phyloP scores from a whole-genome alignment of 2,113 vertebrate species.

The Aptenodytes forsteri region DNA sequence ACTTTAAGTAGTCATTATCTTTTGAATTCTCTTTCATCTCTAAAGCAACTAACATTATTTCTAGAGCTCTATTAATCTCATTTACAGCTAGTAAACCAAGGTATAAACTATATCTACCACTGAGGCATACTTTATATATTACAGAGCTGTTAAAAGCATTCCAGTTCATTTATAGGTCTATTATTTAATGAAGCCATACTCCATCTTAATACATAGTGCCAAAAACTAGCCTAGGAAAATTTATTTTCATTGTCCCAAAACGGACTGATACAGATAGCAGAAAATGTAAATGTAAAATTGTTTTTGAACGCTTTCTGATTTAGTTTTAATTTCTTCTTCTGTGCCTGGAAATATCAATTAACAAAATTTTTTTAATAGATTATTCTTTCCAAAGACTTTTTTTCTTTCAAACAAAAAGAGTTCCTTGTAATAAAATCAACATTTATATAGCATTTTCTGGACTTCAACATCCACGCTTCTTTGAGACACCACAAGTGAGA shows the following conservation, averaged over 20 bases:
- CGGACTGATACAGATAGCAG: neutral
- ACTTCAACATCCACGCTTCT: neutral
- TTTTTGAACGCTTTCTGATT: neutral
- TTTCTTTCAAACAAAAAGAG: neutral
- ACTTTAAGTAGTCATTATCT: constrained; percentile 28
- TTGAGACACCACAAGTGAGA: neutral
- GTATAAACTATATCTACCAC: neutral
- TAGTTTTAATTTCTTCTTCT: neutral
- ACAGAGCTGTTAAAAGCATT: constrained; percentile 25
- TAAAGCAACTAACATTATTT: constrained; percentile 1
- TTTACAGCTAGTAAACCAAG: constrained; percentile 39
- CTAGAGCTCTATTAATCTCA: constrained; percentile 16
- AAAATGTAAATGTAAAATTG: neutral
- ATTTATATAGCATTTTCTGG: neutral
- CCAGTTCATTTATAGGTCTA: constrained; percentile 4
- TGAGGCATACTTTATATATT: neutral
- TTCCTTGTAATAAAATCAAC: neutral
- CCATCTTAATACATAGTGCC: neutral
- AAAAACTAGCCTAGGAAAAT: neutral
- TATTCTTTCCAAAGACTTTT: neutral
- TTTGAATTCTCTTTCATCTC: constrained; percentile 41
- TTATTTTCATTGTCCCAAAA: neutral
- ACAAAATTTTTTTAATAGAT: neutral
- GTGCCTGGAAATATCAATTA: neutral
- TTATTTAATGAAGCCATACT: neutral